phyloP scores from a whole-genome alignment of 2,797 vertebrate genomes.

The Scyliorhinus canicula region DNA sequence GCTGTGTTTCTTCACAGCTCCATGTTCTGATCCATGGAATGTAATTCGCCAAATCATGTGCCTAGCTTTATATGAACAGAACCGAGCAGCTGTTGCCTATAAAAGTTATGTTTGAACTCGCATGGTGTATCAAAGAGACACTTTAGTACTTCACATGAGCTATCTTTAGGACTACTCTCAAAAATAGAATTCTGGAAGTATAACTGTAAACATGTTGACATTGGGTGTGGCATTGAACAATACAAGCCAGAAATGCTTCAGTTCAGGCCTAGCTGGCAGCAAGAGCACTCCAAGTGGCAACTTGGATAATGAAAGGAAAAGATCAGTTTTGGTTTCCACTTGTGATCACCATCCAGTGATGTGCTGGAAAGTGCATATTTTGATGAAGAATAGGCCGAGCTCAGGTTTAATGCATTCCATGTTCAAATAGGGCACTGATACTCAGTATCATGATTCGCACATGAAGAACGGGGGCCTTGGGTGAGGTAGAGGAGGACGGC shows the following conservation, averaged over 20 bases:
- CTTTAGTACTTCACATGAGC: background rate
- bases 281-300: background rate
- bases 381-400: background rate
- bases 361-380: background rate
- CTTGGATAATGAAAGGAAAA: background rate
- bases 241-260: background rate
- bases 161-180: slow-evolving; percentile 3
- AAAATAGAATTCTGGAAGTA: slow-evolving; percentile 8
- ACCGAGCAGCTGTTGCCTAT: background rate
- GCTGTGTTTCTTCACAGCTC: background rate
- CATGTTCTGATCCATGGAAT: background rate
- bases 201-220: background rate
- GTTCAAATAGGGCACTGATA: background rate
- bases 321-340: background rate
- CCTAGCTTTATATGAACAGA: background rate
- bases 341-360: background rate
- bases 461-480: background rate
- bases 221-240: background rate
- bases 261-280: background rate
- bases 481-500: background rate
- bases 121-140: background rate
- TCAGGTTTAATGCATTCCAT: background rate
- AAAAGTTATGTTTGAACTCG: slow-evolving; percentile 9
- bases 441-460: background rate
- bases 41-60: background rate